phyloP scores from a whole-genome alignment of 2,113 vertebrate species.

The Myxocyprinus asiaticus region DNA sequence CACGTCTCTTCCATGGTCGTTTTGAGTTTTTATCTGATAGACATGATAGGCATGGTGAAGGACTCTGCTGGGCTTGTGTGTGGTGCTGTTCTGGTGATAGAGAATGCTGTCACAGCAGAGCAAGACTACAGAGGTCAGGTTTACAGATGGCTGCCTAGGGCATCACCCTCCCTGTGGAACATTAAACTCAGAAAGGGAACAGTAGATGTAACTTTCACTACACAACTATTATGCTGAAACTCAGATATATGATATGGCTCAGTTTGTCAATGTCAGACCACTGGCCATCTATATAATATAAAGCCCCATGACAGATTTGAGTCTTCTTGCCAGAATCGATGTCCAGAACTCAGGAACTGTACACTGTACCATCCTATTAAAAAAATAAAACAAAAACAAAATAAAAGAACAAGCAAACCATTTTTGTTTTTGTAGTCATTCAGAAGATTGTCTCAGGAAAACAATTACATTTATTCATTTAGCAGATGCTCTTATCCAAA shows the following conservation, averaged over 20 bases:
- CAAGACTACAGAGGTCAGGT: slow-evolving; percentile 39
- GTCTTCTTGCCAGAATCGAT: too few species aligned
- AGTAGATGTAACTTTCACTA: slow-evolving; percentile 18
- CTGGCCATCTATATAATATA: slow-evolving; percentile 11
- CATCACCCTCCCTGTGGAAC: slow-evolving; percentile 23
- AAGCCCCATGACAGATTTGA: not conserved
- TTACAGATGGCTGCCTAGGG: slow-evolving; percentile 31
- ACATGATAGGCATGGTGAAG: not conserved
- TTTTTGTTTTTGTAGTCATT: not conserved
- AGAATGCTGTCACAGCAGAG: slow-evolving; percentile 21
- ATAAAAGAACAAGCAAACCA: too few species aligned
- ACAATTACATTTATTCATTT: too few species aligned
- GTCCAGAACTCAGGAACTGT: too few species aligned
- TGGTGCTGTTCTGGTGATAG: not conserved
- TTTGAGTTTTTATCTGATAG: not conserved
- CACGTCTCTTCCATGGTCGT: too few species aligned
- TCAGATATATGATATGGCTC: slow-evolving; percentile 22
- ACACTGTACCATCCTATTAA: not conserved
- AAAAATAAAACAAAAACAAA: not conserved
- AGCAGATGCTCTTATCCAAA: too few species aligned
- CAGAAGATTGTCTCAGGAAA: not conserved
- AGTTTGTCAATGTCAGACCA: slow-evolving; percentile 8
- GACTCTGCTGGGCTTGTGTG: not conserved
- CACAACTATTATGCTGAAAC: slow-evolving; percentile 20
- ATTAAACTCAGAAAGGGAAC: not conserved